Base-by-base conservation (phyloP, 2,113 vertebrate species). In the Craseonycteris thonglongyai region DNA sequence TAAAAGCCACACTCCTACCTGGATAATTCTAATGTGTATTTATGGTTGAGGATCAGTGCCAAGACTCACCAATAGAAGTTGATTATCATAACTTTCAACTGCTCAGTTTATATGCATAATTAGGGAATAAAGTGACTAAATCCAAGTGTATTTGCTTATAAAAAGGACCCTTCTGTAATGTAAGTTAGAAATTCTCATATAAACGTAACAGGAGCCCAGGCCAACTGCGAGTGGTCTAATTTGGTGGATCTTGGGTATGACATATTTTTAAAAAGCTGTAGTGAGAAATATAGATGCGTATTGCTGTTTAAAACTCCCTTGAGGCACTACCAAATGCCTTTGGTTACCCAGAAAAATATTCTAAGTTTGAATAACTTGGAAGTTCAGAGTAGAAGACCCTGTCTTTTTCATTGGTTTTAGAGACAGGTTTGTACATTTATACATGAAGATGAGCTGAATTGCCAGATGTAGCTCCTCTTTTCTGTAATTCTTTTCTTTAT, bases 401-500 rank as follows among this genome's bases (percentile, higher is more conserved):
- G 21, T 81, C 12, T 88, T 81, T 65, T 16, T 91, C 30, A 47
- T 14, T 94, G 15, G 49, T 56, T 85, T 91, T 81, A 68, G 71
- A 93, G n/a, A 63, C 87, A 66, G 51, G 30, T 85, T 21, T 16
- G 18, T 91, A 76, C 13, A 3, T 96, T 89, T 79, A 76, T 49
- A 56, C 56, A 11, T 63, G 45, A 90, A 78, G n/a, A 72, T 92
- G 69, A 79, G 63, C n/a, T 72, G 40, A 66, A 82, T 78, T 91
- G 42, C 63, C 30, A 78, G 47, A 45, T 78, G 3, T 8, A 59
- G 22, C n/a, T 61, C 30, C 42, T 81, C 12, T 82, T 86, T 49
- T 69, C 68, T 96, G 35, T 86, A 68, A 33, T 72, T 90, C 28
- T 89, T 72, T 76, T 90, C 28, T 88, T 84, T 86, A 35, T 95